These are phyloP conservation scores for Mya arenaria DNA, from an alignment of 1,140 invertebrate genomes.

Conservation along the genomic window DNA sequence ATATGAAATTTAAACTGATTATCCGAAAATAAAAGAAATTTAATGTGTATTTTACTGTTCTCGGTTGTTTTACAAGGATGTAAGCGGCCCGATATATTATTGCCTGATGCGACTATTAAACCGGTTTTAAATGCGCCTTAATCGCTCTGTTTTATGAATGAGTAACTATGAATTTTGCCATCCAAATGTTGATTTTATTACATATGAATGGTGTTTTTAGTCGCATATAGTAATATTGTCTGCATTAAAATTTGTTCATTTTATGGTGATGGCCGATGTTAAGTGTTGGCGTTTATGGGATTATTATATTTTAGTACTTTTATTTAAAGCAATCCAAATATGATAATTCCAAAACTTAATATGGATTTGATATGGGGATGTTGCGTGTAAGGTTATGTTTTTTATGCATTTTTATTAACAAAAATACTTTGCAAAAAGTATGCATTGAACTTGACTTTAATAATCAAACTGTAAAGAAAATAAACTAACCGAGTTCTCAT, in stretches of 20 bases:
- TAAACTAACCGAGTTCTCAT: too few species aligned
- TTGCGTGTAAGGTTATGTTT: neutral
- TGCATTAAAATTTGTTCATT: slow-evolving; percentile 42
- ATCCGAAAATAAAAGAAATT: slow-evolving; percentile 56
- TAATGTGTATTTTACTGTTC: slow-evolving; percentile 54
- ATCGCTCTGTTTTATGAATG: slow-evolving; percentile 56
- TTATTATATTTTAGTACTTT: too few species aligned
- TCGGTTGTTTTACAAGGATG: slow-evolving; percentile 24
- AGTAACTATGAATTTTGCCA: slow-evolving; percentile 46
- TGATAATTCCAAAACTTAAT: neutral
- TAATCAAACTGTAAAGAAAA: too few species aligned
- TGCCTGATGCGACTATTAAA: slow-evolving; percentile 55
- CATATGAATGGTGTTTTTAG: slow-evolving; percentile 51
- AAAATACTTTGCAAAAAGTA: too few species aligned
- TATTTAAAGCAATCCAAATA: too few species aligned
- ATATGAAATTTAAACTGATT: slow-evolving; percentile 43
- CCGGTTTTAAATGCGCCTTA: slow-evolving; percentile 47
- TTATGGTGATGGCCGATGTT: slow-evolving; percentile 11
- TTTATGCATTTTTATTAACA: neutral
- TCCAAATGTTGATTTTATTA: slow-evolving; percentile 53
- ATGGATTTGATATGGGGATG: neutral
- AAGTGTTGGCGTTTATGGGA: too few species aligned
- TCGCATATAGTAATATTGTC: slow-evolving; percentile 18
- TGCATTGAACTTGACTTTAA: too few species aligned
- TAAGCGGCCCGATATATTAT: slow-evolving; percentile 19